A percentile compares a stretch with the other conserved stretches of the same genome.
Conservation (phyloP, 2,113 vertebrate genomes). For the Charadrius vociferus region DNA sequence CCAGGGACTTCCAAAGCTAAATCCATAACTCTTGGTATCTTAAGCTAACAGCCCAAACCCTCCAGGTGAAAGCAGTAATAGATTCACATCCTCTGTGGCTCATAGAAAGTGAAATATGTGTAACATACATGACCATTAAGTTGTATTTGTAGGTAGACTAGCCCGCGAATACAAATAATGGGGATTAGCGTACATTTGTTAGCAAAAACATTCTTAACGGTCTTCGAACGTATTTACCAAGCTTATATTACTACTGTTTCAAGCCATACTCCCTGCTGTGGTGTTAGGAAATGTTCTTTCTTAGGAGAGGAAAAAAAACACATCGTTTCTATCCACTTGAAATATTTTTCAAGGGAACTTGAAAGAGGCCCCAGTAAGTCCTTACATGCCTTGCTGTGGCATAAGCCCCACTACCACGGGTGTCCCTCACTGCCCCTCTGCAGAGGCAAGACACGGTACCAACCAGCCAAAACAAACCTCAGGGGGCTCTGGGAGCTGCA, state of each 20-base stretch:
- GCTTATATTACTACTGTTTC: not conserved
- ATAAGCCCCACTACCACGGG: not conserved
- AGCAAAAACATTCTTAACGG: not conserved
- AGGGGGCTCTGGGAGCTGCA: not conserved
- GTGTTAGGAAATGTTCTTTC: not conserved
- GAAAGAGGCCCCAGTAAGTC: not conserved
- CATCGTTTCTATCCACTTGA: not conserved
- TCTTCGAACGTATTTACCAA: not conserved
- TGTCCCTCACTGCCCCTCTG: not conserved
- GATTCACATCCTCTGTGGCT: not conserved
- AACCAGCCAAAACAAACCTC: not conserved
- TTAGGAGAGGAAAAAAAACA: not conserved
- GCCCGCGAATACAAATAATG: not conserved
- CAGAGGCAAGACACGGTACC: not conserved
- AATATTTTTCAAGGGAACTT: not conserved
- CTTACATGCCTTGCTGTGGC: not conserved
- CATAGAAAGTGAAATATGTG: not conserved
- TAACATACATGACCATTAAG: conserved; percentile 1
- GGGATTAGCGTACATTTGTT: not conserved
- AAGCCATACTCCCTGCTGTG: not conserved
- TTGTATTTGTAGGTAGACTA: not conserved
- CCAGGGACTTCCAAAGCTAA: conserved; percentile 19
- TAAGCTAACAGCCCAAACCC: conserved; percentile 4
- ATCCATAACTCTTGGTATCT: not conserved
- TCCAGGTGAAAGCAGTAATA: not conserved